Percentiles rank a stretch among this genome's conserved stretches.
Conservation (phyloP, 2,113 vertebrate genomes). For the Phocoena sinus region DNA sequence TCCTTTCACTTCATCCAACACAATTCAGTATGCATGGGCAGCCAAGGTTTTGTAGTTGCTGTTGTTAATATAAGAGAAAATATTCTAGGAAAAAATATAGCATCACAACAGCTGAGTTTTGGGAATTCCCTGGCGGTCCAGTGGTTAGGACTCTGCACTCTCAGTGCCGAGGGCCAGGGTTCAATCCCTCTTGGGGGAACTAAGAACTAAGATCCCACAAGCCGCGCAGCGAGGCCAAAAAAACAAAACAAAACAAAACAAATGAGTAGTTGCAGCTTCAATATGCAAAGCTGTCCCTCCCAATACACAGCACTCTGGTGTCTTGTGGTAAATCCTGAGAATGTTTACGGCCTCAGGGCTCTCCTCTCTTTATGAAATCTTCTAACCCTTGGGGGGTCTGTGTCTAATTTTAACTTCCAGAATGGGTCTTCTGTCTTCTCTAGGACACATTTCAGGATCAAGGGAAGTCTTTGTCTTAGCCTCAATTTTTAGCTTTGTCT, state of each 20-base stretch:
- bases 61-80: background rate
- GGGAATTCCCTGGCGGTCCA: too few species aligned
- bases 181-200: too few species aligned
- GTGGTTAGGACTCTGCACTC: too few species aligned
- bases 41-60: background rate
- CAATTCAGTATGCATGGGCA: background rate
- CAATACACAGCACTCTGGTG: background rate
- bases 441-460: background rate
- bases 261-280: background rate
- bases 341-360: background rate
- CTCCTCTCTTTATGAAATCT: background rate
- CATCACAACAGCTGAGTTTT: background rate
- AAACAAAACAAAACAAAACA: too few species aligned
- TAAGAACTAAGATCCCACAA: too few species aligned
- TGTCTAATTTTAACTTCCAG: background rate
- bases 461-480: background rate
- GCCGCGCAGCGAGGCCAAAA: accelerated
- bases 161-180: too few species aligned
- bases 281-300: background rate
- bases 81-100: background rate
- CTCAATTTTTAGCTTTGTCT: background rate
- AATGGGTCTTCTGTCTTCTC: background rate
- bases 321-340: background rate
- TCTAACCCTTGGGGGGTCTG: background rate
- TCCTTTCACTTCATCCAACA: background rate